phyloP scores from a whole-genome alignment of 2,888 invertebrate genomes.

The Macrosiphum euphorbiae region DNA sequence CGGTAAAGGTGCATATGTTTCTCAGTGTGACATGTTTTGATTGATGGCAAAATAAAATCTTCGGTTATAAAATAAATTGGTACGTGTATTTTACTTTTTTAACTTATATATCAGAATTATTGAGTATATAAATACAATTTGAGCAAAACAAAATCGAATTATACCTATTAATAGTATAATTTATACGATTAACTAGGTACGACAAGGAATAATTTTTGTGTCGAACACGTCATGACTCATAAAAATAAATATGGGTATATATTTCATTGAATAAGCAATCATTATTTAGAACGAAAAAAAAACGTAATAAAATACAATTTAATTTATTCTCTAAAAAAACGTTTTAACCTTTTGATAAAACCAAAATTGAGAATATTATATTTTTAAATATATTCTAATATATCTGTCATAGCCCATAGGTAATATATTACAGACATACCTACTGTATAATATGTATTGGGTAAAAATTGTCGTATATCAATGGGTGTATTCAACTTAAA shows the following conservation, averaged over 20 bases:
- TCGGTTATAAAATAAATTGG: slow-evolving; percentile 28
- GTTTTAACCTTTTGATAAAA: slow-evolving; percentile 2
- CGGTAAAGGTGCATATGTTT: neutral
- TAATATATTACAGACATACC: neutral
- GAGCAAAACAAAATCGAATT: neutral
- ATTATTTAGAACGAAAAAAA: neutral
- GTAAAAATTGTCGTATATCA: neutral
- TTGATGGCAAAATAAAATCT: slow-evolving; percentile 19
- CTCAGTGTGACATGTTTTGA: neutral
- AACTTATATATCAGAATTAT: neutral
- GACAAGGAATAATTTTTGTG: neutral
- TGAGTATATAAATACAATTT: neutral
- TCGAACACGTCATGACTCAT: neutral
- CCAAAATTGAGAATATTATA: neutral
- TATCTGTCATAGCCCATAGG: neutral
- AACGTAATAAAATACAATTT: neutral
- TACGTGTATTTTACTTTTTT: neutral
- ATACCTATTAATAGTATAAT: neutral
- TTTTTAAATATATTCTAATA: neutral
- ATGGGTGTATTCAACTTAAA: neutral
- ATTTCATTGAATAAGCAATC: neutral
- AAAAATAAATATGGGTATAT: neutral
- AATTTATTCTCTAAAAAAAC: neutral
- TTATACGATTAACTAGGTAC: neutral
- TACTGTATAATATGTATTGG: neutral